phyloP scores from a whole-genome alignment of 2,888 invertebrate genomes.

The Nomada fucata region DNA sequence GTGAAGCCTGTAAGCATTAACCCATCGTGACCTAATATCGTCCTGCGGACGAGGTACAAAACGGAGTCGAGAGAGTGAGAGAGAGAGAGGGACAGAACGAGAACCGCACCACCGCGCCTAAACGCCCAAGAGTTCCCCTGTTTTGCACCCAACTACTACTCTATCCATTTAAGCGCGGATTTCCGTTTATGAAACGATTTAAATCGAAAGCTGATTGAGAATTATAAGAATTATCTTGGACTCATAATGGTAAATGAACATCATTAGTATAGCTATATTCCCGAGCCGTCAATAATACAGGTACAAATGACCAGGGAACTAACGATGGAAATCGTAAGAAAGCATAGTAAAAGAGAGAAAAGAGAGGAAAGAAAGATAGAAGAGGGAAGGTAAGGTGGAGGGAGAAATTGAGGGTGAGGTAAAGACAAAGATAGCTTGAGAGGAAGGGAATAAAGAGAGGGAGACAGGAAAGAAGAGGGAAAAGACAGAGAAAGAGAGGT shows the following conservation, averaged over 20 bases:
- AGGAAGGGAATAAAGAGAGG: constrained; percentile 34
- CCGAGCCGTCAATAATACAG: background rate
- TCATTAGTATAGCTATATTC: background rate
- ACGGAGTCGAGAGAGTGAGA: constrained; percentile 15
- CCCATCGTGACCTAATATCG: constrained; percentile 55
- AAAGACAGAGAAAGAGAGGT: constrained; percentile 26
- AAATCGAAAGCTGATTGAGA: constrained; percentile 7
- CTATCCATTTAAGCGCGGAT: constrained; percentile 25
- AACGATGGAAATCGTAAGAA: constrained; percentile 24
- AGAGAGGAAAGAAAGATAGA: constrained; percentile 1
- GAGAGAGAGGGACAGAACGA: background rate
- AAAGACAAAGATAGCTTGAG: constrained; percentile 25
- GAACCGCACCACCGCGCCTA: constrained; percentile 9
- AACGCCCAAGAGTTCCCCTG: constrained; percentile 26
- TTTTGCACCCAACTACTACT: constrained; percentile 10
- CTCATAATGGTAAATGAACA: background rate
- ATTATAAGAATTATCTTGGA: background rate
- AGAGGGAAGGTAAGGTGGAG: constrained; percentile 1
- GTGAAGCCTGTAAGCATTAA: constrained; percentile 43
- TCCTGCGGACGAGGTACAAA: constrained; percentile 31
- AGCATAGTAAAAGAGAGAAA: constrained; percentile 3
- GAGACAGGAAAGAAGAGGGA: constrained; percentile 5
- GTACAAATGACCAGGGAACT: background rate
- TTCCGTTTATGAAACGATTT: constrained; percentile 7
- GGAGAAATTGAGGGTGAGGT: constrained; percentile 20